A percentile compares a stretch with the other conserved stretches of the same genome.
Conservation (phyloP, 1,140 invertebrate species). For the Acarapis woodi region DNA sequence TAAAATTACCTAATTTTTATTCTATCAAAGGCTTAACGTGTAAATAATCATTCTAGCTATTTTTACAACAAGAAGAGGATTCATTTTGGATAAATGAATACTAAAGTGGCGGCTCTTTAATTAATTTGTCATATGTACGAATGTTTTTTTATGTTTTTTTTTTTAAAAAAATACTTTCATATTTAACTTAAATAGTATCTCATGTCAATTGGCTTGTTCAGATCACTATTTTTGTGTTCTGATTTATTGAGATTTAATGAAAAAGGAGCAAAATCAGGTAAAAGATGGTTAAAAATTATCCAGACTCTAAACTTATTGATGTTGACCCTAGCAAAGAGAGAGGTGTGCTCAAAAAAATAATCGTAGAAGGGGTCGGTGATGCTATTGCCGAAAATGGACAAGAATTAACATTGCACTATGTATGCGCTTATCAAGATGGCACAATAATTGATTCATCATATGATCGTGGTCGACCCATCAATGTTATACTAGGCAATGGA, state of each 20-base stretch:
- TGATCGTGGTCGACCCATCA: conserved; percentile 46
- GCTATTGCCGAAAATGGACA: conserved; percentile 23
- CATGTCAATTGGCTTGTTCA: not conserved
- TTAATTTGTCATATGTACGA: not conserved
- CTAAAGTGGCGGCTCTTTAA: not conserved
- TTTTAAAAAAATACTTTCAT: not conserved
- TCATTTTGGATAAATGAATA: not conserved
- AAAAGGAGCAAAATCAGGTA: not conserved
- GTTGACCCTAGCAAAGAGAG: too few species aligned
- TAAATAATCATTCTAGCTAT: not conserved
- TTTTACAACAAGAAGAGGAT: not conserved
- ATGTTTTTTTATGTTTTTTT: not conserved
- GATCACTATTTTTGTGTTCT: not conserved
- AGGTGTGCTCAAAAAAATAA: not conserved
- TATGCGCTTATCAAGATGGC: conserved; percentile 50
- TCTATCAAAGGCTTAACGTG: too few species aligned
- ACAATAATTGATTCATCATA: conserved; percentile 74
- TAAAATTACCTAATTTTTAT: too few species aligned
- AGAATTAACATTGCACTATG: conserved; percentile 68
- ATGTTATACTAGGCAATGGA: conserved; percentile 35
- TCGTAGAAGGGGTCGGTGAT: not conserved
- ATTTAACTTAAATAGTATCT: not conserved
- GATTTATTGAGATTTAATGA: not conserved
- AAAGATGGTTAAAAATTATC: not conserved
- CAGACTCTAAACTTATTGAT: too few species aligned